Conservation (phyloP, 2,888 invertebrate genomes). For the Xestia ashworthii region DNA sequence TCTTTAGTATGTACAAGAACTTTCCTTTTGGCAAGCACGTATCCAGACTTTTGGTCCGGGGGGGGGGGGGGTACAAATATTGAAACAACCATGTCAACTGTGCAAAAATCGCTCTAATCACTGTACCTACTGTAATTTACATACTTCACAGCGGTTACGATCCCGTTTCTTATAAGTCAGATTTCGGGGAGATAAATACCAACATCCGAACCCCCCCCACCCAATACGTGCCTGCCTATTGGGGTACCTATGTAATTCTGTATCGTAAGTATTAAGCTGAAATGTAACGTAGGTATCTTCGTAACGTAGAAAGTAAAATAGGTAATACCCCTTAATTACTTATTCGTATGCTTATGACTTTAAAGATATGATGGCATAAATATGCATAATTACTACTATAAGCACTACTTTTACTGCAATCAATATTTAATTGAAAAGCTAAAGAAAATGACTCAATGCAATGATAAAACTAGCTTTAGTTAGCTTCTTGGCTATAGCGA, state of each 20-base stretch:
- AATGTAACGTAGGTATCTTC: background rate
- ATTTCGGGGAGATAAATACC: no score
- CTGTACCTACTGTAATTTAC: no score
- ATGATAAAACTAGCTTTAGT: background rate
- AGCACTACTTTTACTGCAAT: background rate
- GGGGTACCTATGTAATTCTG: background rate
- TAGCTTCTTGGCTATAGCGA: background rate
- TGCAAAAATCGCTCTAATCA: no score
- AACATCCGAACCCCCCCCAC: no score
- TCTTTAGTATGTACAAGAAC: conserved; percentile 1
- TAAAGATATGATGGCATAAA: background rate
- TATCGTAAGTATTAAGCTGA: background rate
- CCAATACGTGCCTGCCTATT: no score
- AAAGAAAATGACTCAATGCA: background rate
- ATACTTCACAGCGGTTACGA: no score
- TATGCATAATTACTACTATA: background rate
- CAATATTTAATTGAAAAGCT: background rate
- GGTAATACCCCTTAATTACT: background rate
- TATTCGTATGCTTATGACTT: background rate
- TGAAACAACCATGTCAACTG: no score
- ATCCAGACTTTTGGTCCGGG: no score
- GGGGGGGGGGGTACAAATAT: no score
- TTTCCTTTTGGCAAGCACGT: conserved; percentile 1
- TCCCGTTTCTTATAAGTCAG: no score
- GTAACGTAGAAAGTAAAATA: background rate